phyloP scores from a whole-genome alignment of 1,140 invertebrate species.

The Lasioglossum albipes region DNA sequence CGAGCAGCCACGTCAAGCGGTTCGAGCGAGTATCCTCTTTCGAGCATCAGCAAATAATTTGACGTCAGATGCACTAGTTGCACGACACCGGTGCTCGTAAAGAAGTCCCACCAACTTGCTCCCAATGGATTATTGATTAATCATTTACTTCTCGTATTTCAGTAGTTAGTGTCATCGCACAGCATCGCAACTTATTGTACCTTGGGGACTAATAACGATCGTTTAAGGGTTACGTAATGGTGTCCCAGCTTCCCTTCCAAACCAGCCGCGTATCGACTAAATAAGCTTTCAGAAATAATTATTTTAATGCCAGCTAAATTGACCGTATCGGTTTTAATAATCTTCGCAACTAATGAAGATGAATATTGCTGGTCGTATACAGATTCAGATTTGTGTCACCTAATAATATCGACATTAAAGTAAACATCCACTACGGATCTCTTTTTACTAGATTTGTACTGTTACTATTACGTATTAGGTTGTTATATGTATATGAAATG shows the following conservation, averaged over 20 bases:
- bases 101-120: slow-evolving; percentile 48
- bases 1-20: too few species aligned
- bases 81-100: slow-evolving; percentile 6
- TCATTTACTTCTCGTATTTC: slow-evolving; percentile 53
- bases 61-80: background rate
- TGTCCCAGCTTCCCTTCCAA: background rate
- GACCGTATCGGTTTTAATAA: background rate
- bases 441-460: too few species aligned
- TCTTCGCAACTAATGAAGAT: slow-evolving; percentile 28
- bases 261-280: background rate
- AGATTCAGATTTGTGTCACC: too few species aligned
- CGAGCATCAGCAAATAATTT: slow-evolving; percentile 2
- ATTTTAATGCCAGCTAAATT: slow-evolving; percentile 15
- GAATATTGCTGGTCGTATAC: background rate
- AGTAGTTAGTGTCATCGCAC: slow-evolving; percentile 51
- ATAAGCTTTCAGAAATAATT: slow-evolving; percentile 44
- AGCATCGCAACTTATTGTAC: slow-evolving; percentile 44
- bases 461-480: too few species aligned
- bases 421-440: too few species aligned
- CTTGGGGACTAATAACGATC: slow-evolving; percentile 49
- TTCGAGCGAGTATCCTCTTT: background rate
- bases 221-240: slow-evolving; percentile 49
- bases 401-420: too few species aligned
- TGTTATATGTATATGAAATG: too few species aligned
- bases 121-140: slow-evolving; percentile 63